A percentile compares a stretch with the other conserved stretches of the same genome.
Conservation (phyloP, 2,797 vertebrate genomes). For the Manis crassicaudata region DNA sequence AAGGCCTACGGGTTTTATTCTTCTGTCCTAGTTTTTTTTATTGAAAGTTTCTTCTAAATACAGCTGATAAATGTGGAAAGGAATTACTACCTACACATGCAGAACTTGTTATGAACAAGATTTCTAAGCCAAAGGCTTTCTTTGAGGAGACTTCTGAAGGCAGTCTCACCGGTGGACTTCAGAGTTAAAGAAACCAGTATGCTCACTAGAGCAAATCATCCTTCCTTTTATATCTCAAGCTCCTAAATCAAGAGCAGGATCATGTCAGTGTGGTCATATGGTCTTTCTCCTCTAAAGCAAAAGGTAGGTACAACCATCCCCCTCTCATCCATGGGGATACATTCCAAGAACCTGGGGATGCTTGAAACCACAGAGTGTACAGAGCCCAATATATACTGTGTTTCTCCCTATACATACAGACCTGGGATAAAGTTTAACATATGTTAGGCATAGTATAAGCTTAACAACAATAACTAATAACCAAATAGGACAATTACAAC, state of each 20-base stretch:
- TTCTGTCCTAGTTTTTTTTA: neutral
- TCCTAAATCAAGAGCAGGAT: neutral
- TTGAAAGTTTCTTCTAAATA: neutral
- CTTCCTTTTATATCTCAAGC: neutral
- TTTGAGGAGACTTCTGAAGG: neutral
- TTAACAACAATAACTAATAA: neutral
- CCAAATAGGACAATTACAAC: neutral
- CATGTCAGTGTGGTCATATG: neutral
- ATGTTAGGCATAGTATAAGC: neutral
- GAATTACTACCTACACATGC: neutral
- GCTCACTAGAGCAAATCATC: neutral
- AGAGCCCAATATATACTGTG: too few relatives aligned
- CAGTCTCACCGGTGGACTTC: neutral
- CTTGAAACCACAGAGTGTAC: neutral
- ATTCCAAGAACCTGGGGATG: neutral
- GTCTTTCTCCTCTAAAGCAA: neutral
- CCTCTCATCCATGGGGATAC: neutral
- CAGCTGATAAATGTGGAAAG: neutral
- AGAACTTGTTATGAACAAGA: neutral
- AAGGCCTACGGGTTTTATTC: neutral
- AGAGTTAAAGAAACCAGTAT: neutral
- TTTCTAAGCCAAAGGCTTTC: neutral
- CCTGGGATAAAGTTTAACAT: neutral
- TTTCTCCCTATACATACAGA: neutral
- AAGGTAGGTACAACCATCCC: neutral